Evolutionary conservation across 2,113 vertebrate species (phyloP).

Genomic region (Syrmaticus mikado): DNA sequence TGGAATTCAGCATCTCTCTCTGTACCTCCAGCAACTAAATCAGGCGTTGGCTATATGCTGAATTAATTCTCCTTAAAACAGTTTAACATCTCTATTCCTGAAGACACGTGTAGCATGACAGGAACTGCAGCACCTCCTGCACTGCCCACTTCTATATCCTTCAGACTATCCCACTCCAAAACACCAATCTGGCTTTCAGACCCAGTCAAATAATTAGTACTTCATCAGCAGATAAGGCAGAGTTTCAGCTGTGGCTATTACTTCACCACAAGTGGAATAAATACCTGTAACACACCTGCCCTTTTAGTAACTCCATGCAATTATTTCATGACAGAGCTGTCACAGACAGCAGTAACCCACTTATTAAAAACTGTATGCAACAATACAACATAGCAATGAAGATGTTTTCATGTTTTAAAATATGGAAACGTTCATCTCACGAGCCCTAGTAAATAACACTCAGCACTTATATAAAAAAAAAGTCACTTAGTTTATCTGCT

Average conservation of each 20-base stretch:
- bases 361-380: neutral
- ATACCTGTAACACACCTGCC: neutral
- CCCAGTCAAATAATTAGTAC: neutral
- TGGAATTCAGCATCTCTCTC: neutral
- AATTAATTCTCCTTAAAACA: neutral
- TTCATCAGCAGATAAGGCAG: neutral
- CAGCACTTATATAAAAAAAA: neutral
- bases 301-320: neutral
- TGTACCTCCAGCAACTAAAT: neutral
- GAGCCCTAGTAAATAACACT: neutral
- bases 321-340: neutral
- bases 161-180: neutral
- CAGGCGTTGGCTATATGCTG: rapidly evolving
- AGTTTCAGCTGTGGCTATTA: neutral
- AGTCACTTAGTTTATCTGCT: neutral
- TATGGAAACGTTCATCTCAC: neutral
- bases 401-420: neutral
- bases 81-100: neutral
- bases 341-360: neutral
- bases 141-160: neutral
- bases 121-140: neutral
- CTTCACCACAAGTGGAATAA: neutral
- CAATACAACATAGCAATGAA: neutral
- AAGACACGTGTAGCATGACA: neutral
- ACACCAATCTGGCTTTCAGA: neutral